phyloP scores from a whole-genome alignment of 2,113 vertebrate genomes.

The Equus przewalskii region DNA sequence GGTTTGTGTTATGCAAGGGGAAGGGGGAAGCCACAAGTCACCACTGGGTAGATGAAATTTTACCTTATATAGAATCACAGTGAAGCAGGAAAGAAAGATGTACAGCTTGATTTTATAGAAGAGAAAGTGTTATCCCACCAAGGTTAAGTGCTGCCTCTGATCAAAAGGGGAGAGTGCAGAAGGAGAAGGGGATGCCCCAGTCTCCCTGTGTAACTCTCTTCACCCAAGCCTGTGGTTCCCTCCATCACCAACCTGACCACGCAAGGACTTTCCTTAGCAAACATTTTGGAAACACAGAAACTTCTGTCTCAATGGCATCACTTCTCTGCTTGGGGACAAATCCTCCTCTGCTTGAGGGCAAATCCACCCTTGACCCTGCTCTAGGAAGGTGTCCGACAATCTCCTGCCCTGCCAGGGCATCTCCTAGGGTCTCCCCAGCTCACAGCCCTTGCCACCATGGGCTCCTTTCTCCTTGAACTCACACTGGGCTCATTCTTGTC shows the following conservation, averaged over 20 bases:
- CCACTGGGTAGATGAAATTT: neutral
- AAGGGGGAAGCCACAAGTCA: neutral
- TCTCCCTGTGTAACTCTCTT: neutral
- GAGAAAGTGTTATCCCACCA: neutral
- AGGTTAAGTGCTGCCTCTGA: neutral
- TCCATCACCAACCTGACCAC: neutral
- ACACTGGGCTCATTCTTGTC: neutral
- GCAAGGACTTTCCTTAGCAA: neutral
- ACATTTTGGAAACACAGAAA: neutral
- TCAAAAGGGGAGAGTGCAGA: neutral
- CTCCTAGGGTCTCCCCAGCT: neutral
- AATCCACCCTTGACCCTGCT: neutral
- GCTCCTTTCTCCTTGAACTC: neutral
- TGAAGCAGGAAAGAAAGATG: neutral
- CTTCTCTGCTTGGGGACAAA: neutral
- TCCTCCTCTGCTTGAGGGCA: neutral
- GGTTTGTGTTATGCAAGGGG: neutral
- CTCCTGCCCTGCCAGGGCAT: no score
- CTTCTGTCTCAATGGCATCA: neutral
- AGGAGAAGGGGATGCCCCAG: neutral
- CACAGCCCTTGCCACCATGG: accelerated
- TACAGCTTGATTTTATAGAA: neutral
- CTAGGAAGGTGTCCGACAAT: neutral
- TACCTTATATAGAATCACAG: neutral
- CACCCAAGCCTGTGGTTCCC: neutral